Evolutionary conservation across 2,888 invertebrate species (phyloP), one percentile per base, ranked within the genome.

Genomic region (Drosophila suboccidentalis): DNA sequence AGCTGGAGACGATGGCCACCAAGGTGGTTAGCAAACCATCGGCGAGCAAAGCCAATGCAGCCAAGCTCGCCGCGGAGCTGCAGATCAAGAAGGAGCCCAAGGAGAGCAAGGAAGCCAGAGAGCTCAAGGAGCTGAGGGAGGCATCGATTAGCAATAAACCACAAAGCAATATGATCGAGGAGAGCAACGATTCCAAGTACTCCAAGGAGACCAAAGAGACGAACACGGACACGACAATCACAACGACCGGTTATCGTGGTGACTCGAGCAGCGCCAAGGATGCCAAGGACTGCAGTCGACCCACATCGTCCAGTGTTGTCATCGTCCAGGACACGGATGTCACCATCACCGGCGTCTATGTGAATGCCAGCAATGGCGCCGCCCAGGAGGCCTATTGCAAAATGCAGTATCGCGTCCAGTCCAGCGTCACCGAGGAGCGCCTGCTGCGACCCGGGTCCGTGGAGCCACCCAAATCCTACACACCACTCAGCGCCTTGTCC

Each of bases 391-490:
- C 97, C 34, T 97, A 95, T 91, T 97, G 97, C 92, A 97, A 96
- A 80, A 97, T 97, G 96, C 97, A 97, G 93, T 97, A 97, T 92
- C 95, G 97, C 77, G 97, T 97, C 82, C 97, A 97, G 78, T 96
- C 97, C 53, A 97, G 97, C 57, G 97, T 97, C 91, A 97, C 97
- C 11, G 97, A 97, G 80, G 96, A 97, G 57, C 96, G 97, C 53
- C 95, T 97, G 29, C 95, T 97, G 94, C 95, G 91, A 3, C 92
- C 93, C 2, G 91, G 86, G 46, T 92, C 92, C 2, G 91, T 91
- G 17, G 92, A 92, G 73, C 78, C 94, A 90, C 78, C 94, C 87
- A 95, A 95, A 90, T 95, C 97, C 15, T 97, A 97, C 92, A 97
- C 97, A 47, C 97, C 97, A 5, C 94, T 97, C 75, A 95, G 96